Base-by-base conservation (phyloP, 2,113 vertebrate genomes). In the Delphinapterus leucas region DNA sequence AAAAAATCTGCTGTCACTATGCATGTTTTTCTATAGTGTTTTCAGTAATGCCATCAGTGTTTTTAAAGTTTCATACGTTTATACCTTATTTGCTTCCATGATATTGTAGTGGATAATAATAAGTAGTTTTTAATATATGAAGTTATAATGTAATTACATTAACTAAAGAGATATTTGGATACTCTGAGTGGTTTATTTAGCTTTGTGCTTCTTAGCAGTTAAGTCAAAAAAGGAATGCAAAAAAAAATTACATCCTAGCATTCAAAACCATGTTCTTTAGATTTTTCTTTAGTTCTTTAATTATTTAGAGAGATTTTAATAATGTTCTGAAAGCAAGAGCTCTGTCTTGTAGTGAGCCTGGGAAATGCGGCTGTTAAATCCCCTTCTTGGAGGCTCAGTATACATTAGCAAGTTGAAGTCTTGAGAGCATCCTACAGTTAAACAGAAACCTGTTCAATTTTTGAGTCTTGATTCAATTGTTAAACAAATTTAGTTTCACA, bases 391-490 rank as follows among this genome's bases (percentile, higher is more conserved):
- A 74, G 23, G 73, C 28, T 90, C 7, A 80, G 14, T 53, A 36
- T 5, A 38, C 1, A 60, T 92, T 74, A 95, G 21, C 65, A 83
- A 79, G 79, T 90, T 55, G 58, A 53, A 77, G 31, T 80, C 17
- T 81, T 71, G 61, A 92, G 36, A 31, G 61, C n/a, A 71, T 73
- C 41, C 47, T 65, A 55, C 13, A 88, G 47, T 68, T 88, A 65
- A 44, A 96, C 94, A 96, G 67, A 92, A 89, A 89, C 83, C 44
- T 86, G 11, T 93, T 92, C 61, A 97, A 70, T 31, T 79, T 97
- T 94, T 93, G 55, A 93, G 76, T 90, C 63, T 80, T 80, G 23
- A n/a, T 94, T 97, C 58, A 76, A 7, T 88, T 94, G 80, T 94
- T 92, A 90, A 84, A 65, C 55, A 96, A 63, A 85, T 94, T 96